A percentile compares a stretch with the other conserved stretches of the same genome.
Conservation (phyloP, 2,113 vertebrate genomes). For the Psettodes erumei region DNA sequence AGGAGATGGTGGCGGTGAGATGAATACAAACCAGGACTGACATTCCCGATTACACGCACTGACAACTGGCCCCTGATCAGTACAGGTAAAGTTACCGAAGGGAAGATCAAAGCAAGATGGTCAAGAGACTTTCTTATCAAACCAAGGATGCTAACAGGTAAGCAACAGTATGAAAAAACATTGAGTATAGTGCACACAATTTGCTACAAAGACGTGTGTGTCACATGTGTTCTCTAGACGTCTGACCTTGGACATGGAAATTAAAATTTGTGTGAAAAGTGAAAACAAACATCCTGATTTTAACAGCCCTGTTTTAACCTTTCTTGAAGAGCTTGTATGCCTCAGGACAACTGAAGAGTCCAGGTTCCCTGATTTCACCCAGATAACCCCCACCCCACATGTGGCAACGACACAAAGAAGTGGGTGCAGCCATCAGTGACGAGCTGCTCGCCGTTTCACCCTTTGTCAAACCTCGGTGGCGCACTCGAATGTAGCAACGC, state of each 20-base stretch:
- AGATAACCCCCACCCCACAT: not conserved
- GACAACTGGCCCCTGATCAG: constrained; percentile 31
- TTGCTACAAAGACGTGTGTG: not conserved
- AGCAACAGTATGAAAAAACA: too few species aligned
- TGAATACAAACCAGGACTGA: constrained; percentile 56
- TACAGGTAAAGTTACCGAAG: constrained; percentile 5
- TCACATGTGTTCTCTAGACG: not conserved
- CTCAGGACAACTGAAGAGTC: not conserved
- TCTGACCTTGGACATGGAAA: not conserved
- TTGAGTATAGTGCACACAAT: too few species aligned
- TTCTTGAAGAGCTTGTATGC: not conserved
- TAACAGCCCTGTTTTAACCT: not conserved
- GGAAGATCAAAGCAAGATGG: constrained; percentile 23
- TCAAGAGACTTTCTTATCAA: not conserved
- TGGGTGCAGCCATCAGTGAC: not conserved
- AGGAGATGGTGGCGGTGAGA: constrained; percentile 20
- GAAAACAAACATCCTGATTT: not conserved
- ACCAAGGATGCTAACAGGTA: too few species aligned
- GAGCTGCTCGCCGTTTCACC: constrained; percentile 25
- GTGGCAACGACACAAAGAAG: constrained; percentile 15
- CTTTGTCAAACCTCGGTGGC: constrained; percentile 1
- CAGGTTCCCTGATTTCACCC: not conserved
- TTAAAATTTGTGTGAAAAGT: not conserved
- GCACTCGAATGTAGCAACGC: constrained; percentile 43
- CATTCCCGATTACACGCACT: constrained; percentile 6